Base-by-base conservation (phyloP, 2,888 invertebrate species). In the Thymelicus acteon region DNA sequence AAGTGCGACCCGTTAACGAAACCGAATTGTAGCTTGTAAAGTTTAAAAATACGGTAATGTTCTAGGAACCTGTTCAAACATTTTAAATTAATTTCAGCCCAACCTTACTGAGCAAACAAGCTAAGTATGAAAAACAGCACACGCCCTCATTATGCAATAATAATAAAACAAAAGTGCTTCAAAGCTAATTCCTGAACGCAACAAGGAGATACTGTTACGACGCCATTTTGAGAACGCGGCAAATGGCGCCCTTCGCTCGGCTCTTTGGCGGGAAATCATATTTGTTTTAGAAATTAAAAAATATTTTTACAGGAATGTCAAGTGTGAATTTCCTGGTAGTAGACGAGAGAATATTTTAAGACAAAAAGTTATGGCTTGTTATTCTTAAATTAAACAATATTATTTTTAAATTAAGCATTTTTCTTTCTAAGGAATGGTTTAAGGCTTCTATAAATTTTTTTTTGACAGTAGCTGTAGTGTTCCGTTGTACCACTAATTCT, bases 141-240 rank as follows among this genome's bases (percentile, higher is more conserved):
- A 60, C 70, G 60, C 60, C 44, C 60, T 70, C 64, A 70, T 64
- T 70, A 70, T 48, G 57, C 44, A 44, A 31, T 69, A 60, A 70
- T 69, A 69, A 78, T 76, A 78, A 77, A 77, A 78, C 77, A 77
- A 77, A 79, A 77, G 75, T 73, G 75, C 75, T 75, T 75, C 60
- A 73, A 75, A 77, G 76, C 77, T 81, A 80, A 81, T 79, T 80
- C 77, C 74, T 75, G 73, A 72, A 67, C 73, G 73, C 73, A 79
- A 81, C 80, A 75, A 80, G 80, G 66, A 84, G 80, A 79, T 82
- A 83, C 77, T 79, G 78, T 83, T 81, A 83, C 79, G 72, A 73
- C 62, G 71, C 83, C 81, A 82, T 83, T 82, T 83, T 83, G 79
- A 75, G 75, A 82, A 78, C 76, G 74, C 73, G 73, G 79, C 75